phyloP scores from a whole-genome alignment of 2,113 vertebrate genomes.

The Coreoperca whiteheadi region DNA sequence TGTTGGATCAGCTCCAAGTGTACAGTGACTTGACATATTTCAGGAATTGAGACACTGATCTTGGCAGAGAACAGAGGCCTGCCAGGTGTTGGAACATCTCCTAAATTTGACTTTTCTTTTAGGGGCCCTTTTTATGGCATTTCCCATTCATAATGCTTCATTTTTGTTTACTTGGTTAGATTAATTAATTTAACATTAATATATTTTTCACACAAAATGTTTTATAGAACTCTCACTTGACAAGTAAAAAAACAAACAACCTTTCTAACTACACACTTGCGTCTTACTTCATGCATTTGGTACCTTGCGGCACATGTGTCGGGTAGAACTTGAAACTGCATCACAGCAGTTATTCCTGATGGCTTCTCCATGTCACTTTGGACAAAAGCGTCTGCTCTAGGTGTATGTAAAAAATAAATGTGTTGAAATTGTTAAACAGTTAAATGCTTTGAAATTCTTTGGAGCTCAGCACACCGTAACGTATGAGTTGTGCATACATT shows the following conservation, averaged over 20 bases:
- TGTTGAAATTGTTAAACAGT: background rate
- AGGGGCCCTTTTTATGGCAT: constrained; percentile 1
- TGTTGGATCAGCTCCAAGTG: constrained; percentile 76
- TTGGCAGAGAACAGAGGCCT: constrained; percentile 58
- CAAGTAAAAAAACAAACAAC: background rate
- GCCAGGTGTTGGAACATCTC: constrained; percentile 44
- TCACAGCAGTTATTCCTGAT: background rate
- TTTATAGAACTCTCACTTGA: background rate
- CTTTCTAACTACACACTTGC: background rate
- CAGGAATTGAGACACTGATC: constrained; percentile 60
- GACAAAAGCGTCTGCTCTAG: background rate
- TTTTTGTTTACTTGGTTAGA: constrained; percentile 17
- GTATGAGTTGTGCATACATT: background rate
- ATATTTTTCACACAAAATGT: background rate
- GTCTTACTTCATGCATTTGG: background rate
- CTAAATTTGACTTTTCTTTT: background rate
- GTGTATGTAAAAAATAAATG: too few species aligned
- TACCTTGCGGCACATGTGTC: background rate
- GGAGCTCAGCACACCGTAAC: background rate
- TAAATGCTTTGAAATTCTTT: background rate
- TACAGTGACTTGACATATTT: constrained; percentile 77
- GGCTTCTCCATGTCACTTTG: background rate
- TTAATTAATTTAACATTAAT: constrained; percentile 17
- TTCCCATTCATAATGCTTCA: constrained; percentile 16
- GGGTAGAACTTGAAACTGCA: background rate